Conservation (phyloP, 2,888 invertebrate species). For the Drosophila anomalata region DNA sequence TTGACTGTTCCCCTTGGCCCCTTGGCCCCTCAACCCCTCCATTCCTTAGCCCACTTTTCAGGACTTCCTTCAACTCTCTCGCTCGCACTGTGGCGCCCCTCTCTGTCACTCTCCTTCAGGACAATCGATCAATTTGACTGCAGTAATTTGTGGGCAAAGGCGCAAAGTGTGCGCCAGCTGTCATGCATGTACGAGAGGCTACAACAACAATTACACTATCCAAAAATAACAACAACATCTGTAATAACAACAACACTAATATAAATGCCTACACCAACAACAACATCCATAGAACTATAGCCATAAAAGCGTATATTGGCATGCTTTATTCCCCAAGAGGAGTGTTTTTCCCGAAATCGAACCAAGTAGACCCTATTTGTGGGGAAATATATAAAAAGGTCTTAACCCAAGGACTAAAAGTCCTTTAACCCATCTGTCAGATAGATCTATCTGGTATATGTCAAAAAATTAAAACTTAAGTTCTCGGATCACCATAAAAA, state of each 20-base stretch:
- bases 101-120: constrained; percentile 48
- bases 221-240: constrained; percentile 7
- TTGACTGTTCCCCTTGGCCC: constrained; percentile 5
- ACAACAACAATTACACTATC: constrained; percentile 31
- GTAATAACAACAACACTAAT: constrained; percentile 15
- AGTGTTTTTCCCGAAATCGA: not conserved
- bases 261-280: constrained; percentile 11
- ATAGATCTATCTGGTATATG: too few species aligned
- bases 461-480: too few species aligned
- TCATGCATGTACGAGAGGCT: constrained; percentile 46
- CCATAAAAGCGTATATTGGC: constrained; percentile 30
- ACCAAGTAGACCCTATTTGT: constrained; percentile 9
- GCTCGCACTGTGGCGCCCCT: constrained; percentile 13
- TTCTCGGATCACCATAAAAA: not conserved
- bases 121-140: constrained; percentile 78
- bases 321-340: constrained; percentile 4
- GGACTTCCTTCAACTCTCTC: not conserved
- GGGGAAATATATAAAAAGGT: not conserved
- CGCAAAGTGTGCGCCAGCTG: constrained; percentile 69
- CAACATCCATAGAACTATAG: constrained; percentile 37
- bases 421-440: too few species aligned
- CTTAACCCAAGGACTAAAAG: too few species aligned
- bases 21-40: not conserved
- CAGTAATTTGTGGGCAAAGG: constrained; percentile 76
- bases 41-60: not conserved